Percentiles rank a stretch among this genome's conserved stretches.
Conservation (phyloP, 2,797 vertebrate species). For the Pseudochirops cupreus region DNA sequence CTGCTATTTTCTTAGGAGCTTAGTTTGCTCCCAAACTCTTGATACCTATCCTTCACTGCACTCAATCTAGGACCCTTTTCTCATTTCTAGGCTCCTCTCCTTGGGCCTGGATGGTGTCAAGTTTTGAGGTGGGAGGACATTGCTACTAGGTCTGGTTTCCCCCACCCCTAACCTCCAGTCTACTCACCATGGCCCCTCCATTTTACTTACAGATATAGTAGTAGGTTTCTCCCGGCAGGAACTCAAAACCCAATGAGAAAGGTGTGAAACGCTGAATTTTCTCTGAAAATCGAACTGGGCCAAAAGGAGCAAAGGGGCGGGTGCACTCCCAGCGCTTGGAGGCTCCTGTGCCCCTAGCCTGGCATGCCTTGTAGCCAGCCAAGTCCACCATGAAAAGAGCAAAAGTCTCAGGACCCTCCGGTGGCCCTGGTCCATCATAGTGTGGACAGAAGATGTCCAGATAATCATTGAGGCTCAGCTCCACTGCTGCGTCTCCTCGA, state of each 20-base stretch:
- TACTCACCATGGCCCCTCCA: neutral
- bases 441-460: conserved; percentile 96
- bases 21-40: neutral
- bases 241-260: conserved; percentile 95
- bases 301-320: conserved; percentile 88
- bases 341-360: conserved; percentile 85
- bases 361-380: conserved; percentile 89
- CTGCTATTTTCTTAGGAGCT: neutral
- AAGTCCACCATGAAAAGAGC: conserved; percentile 85
- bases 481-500: conserved; percentile 89
- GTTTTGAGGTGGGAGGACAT: neutral
- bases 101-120: neutral
- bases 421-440: conserved; percentile 85
- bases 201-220: conserved; percentile 96
- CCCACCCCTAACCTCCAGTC: neutral
- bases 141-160: neutral
- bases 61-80: neutral
- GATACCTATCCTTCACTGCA: neutral
- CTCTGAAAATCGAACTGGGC: conserved; percentile 93
- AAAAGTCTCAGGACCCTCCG: conserved; percentile 87
- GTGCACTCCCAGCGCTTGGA: conserved; percentile 96
- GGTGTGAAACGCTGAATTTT: conserved; percentile 97
- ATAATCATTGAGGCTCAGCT: conserved; percentile 94
- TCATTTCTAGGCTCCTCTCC: neutral
- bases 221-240: conserved; percentile 93